phyloP scores from a whole-genome alignment of 2,113 vertebrate species.

The human region GRCh38 chrY:24259001-24259500 shows the following conservation, averaged over 20 bases:
- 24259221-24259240: neutral
- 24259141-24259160: neutral
- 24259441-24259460: neutral
- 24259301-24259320: neutral
- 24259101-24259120: accelerated
- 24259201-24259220: neutral
- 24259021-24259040: neutral
- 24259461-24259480: neutral
- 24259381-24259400: neutral
- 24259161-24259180: accelerated
- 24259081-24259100: neutral
- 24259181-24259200: accelerated
- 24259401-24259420: neutral
- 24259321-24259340: neutral
- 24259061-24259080: neutral
- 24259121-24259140: too few relatives aligned
- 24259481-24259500: neutral
- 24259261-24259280: neutral
- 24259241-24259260: accelerated
- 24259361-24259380: neutral
- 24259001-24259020: neutral
- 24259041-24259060: neutral
- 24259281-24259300: neutral
- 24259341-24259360: too few relatives aligned
- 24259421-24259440: neutral